These are phyloP conservation scores for Diprion similis DNA, from an alignment of 1,140 invertebrate species.

Conservation along the genomic window DNA sequence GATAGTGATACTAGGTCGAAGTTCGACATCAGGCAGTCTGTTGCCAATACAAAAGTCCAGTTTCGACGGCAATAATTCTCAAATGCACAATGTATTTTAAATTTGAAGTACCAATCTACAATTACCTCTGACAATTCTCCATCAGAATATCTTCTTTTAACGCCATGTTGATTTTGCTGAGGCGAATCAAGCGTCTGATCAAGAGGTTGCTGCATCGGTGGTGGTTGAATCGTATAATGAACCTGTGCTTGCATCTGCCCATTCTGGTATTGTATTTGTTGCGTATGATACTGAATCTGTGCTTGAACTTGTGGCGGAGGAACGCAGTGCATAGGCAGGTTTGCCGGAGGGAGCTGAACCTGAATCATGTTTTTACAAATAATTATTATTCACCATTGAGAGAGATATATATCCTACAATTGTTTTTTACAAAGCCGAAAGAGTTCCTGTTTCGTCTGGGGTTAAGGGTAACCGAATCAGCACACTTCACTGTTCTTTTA, in stretches of 20 bases:
- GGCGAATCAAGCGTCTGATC: constrained; percentile 51
- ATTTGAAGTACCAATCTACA: neutral
- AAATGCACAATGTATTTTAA: neutral
- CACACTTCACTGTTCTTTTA: too few species aligned
- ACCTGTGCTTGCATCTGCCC: constrained; percentile 55
- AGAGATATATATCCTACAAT: neutral
- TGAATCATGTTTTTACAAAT: constrained; percentile 19
- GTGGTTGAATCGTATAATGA: constrained; percentile 54
- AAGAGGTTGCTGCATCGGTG: constrained; percentile 42
- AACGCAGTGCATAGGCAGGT: constrained; percentile 45
- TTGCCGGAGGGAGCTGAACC: constrained; percentile 44
- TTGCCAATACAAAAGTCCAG: too few species aligned
- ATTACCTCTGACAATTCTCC: constrained; percentile 53
- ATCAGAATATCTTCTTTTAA: constrained; percentile 58
- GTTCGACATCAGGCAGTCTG: too few species aligned
- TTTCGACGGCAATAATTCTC: too few species aligned
- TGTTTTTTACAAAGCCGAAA: too few species aligned
- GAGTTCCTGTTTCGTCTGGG: neutral
- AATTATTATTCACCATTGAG: too few species aligned
- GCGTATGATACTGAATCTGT: constrained; percentile 55
- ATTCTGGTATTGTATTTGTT: constrained; percentile 58
- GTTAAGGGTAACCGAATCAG: neutral
- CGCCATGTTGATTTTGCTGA: constrained; percentile 53
- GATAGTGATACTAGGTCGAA: too few species aligned
- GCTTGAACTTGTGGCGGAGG: constrained; percentile 52